These are phyloP conservation scores for Calyptommatus sinebrachiatus DNA, from an alignment of 2,113 vertebrate genomes.

Conservation along the genomic window DNA sequence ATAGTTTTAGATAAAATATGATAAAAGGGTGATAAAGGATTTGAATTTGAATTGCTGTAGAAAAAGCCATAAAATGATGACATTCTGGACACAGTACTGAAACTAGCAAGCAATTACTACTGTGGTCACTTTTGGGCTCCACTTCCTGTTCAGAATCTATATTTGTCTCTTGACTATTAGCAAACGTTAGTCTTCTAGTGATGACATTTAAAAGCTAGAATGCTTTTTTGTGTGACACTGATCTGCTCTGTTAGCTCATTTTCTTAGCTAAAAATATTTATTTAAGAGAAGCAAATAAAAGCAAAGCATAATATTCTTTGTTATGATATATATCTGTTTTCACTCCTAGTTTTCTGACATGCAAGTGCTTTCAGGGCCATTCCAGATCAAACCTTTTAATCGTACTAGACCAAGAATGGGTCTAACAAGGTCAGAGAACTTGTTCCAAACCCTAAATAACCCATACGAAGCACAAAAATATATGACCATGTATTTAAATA, in stretches of 20 bases:
- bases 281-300: slow-evolving; percentile 19
- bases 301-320: slow-evolving; percentile 5
- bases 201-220: not conserved
- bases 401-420: not conserved
- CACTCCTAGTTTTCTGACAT: not conserved
- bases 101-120: slow-evolving; percentile 1
- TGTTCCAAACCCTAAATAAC: not conserved
- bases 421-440: no score
- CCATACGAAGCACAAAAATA: fast-evolving
- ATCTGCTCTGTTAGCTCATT: slow-evolving; percentile 14
- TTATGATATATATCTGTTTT: slow-evolving; percentile 1
- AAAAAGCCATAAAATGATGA: not conserved
- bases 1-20: not conserved
- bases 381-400: not conserved
- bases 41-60: not conserved
- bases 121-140: slow-evolving; percentile 23
- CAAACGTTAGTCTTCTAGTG: slow-evolving; percentile 40
- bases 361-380: not conserved
- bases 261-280: slow-evolving; percentile 7
- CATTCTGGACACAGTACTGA: slow-evolving; percentile 5
- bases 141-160: slow-evolving; percentile 35
- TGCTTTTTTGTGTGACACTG: slow-evolving; percentile 23
- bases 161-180: slow-evolving; percentile 27
- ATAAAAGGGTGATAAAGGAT: not conserved
- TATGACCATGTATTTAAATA: fast-evolving